A percentile compares a stretch with the other conserved stretches of the same genome.
These are phyloP conservation scores for Calliphora vicina DNA, from an alignment of 1,140 invertebrate species.

Conservation along the genomic window DNA sequence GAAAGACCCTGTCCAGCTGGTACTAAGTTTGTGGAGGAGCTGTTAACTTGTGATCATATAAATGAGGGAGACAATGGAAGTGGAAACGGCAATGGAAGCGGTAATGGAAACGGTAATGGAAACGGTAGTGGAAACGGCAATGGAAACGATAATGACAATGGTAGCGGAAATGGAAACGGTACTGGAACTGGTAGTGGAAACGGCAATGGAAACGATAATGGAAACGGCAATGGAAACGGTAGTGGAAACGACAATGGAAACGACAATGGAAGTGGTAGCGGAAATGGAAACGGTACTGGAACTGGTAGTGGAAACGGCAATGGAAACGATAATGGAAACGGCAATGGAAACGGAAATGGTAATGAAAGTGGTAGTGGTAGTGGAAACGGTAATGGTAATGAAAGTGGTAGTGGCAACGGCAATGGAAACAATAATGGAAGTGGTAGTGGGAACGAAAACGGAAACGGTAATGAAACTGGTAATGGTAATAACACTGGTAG, in stretches of 20 bases:
- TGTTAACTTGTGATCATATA: background rate
- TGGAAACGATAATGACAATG: background rate
- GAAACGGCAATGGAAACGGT: too few relatives aligned
- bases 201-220: background rate
- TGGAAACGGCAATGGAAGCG: background rate
- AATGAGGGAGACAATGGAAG: background rate
- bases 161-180: background rate
- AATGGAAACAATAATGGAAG: background rate
- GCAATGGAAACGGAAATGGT: too few relatives aligned
- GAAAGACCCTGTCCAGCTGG: background rate
- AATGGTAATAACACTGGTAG: background rate
- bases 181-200: background rate
- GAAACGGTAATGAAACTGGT: background rate
- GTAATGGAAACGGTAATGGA: background rate
- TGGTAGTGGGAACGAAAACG: too few relatives aligned
- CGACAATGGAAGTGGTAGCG: too few relatives aligned
- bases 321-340: too few relatives aligned
- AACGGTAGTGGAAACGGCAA: background rate
- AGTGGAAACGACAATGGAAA: too few relatives aligned
- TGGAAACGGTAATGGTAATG: background rate
- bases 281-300: too few relatives aligned
- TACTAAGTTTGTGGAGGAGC: background rate
- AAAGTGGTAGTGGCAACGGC: background rate
- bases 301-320: too few relatives aligned
- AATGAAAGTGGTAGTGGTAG: background rate